Conservation (phyloP, 2,113 vertebrate genomes). For the Conger conger region DNA sequence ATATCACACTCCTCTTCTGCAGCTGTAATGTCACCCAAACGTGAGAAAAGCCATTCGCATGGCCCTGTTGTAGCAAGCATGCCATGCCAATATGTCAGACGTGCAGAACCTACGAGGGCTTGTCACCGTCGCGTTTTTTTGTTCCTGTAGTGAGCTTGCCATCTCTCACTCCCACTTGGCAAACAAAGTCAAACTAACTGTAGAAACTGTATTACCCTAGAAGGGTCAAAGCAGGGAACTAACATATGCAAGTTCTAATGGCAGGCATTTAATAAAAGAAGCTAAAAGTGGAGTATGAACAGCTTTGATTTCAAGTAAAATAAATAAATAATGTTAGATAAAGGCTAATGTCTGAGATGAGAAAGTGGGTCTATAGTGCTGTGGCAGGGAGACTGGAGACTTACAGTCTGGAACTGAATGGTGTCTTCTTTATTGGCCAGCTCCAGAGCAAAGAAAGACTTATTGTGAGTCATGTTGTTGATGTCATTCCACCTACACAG, state of each 20-base stretch:
- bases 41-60: neutral
- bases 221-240: neutral
- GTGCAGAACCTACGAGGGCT: neutral
- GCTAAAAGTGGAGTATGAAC: neutral
- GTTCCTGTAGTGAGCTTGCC: neutral
- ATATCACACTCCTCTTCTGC: neutral
- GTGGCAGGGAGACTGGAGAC: conserved; percentile 51
- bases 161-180: neutral
- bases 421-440: conserved; percentile 92
- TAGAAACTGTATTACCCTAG: neutral
- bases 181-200: neutral
- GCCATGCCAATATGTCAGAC: neutral
- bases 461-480: conserved; percentile 97
- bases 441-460: conserved; percentile 93
- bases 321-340: neutral
- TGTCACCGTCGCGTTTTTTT: neutral
- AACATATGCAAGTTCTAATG: neutral
- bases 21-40: neutral
- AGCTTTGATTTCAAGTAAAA: neutral
- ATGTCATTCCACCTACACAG: conserved; percentile 92
- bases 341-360: neutral
- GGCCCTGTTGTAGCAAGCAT: neutral
- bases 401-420: conserved; percentile 96
- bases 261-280: neutral
- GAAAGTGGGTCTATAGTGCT: conserved; percentile 13